phyloP scores from a whole-genome alignment of 2,888 invertebrate species.

The Spodoptera littoralis region DNA sequence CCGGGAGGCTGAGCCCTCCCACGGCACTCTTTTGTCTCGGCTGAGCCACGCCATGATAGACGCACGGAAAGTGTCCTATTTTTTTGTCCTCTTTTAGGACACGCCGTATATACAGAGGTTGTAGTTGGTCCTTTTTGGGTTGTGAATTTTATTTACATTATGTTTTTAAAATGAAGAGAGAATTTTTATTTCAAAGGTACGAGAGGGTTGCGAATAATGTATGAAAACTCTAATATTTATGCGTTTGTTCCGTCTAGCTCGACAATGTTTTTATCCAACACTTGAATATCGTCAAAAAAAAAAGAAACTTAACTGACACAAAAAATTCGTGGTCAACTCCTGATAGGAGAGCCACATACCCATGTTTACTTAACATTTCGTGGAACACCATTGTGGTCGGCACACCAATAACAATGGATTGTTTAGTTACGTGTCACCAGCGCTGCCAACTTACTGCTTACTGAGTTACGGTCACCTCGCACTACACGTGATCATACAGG shows the following conservation, averaged over 20 bases:
- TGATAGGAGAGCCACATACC: slow-evolving; percentile 9
- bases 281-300: too few relatives aligned
- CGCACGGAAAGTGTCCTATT: slow-evolving; percentile 54
- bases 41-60: slow-evolving; percentile 49
- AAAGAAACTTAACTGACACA: not conserved
- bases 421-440: slow-evolving; percentile 31
- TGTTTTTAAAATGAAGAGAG: slow-evolving; percentile 26
- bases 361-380: slow-evolving; percentile 37
- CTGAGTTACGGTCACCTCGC: not conserved
- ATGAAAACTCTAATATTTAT: too few relatives aligned
- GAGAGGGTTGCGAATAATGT: slow-evolving; percentile 4
- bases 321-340: slow-evolving; percentile 2
- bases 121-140: slow-evolving; percentile 20
- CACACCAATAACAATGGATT: slow-evolving; percentile 31
- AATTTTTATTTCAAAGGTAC: slow-evolving; percentile 13
- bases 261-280: too few relatives aligned
- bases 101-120: slow-evolving; percentile 27
- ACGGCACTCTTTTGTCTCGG: slow-evolving; percentile 59
- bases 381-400: slow-evolving; percentile 36
- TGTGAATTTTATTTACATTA: slow-evolving; percentile 33
- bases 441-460: slow-evolving; percentile 12
- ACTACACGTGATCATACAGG: not conserved
- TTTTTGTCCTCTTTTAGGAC: slow-evolving; percentile 45
- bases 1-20: slow-evolving; percentile 54
- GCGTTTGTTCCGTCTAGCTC: too few relatives aligned